A percentile compares a stretch with the other conserved stretches of the same genome.
These are phyloP conservation scores for Chelmon rostratus DNA, from an alignment of 2,797 vertebrate species.

Conservation along the genomic window DNA sequence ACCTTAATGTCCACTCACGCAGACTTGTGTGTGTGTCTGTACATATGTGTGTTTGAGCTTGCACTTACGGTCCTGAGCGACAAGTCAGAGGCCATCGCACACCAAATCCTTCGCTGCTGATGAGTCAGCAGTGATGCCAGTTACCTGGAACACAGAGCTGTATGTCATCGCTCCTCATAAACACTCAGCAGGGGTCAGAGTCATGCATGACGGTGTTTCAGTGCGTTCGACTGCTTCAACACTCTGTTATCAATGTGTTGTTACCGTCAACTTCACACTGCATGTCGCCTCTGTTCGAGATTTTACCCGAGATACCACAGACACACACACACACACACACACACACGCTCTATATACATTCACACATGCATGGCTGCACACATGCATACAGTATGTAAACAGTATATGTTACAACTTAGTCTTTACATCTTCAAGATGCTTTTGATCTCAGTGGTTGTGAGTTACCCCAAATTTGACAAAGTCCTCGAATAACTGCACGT, in stretches of 20 bases:
- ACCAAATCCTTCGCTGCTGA: slow-evolving; percentile 28
- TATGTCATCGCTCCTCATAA: slow-evolving; percentile 12
- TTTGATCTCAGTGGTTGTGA: background rate
- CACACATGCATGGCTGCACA: slow-evolving; percentile 12
- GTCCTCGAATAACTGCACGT: background rate
- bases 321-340: too few species aligned
- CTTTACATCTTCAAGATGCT: background rate
- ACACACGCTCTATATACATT: background rate
- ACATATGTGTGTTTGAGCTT: slow-evolving; percentile 1
- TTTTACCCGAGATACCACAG: background rate
- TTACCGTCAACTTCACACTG: background rate
- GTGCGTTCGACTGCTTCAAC: background rate
- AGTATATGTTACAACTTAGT: too few species aligned
- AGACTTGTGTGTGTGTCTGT: background rate
- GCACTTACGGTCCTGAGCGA: background rate
- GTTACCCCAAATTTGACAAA: background rate
- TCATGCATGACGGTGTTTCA: background rate
- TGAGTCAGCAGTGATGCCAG: slow-evolving; percentile 18
- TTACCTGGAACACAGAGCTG: slow-evolving; percentile 26
- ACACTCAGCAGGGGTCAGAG: slow-evolving; percentile 2
- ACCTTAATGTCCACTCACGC: too few species aligned
- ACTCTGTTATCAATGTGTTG: background rate
- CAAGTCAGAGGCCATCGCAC: slow-evolving; percentile 24
- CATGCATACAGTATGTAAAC: background rate
- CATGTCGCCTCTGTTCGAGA: background rate